Base-by-base conservation (phyloP, 2,797 vertebrate genomes). In the Syngnathus rostellatus region DNA sequence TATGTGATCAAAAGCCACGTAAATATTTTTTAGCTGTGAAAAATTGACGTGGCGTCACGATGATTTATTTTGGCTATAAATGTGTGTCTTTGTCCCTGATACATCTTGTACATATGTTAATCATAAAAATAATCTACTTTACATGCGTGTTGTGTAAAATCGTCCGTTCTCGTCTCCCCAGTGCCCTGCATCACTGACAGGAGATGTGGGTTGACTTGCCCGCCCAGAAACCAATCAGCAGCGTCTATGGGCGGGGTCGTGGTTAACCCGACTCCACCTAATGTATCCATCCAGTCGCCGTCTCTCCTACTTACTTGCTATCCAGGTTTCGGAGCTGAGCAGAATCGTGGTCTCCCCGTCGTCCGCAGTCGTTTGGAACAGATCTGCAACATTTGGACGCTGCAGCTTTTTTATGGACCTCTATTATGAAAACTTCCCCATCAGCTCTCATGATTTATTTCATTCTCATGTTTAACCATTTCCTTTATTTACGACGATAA, bases 341-440 rank as follows among this genome's bases (percentile, higher is more conserved):
- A 19, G 57, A 66, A 75, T 73, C 80, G 69, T 65, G 23, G 12
- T 77, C 72, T 73, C 68, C 62, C 1, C 70, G 74, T 63, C 43
- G 60, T 72, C 6, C 46, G 73, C 69, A 64, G 66, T 59, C 51
- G 76, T 73, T 65, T 67, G 70, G 75, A 71, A 73, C 82, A 80
- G 86, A 86, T 80, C 77, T 70, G 81, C 79, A 70, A 75, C 82
- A 82, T 64, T 72, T 54, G 73, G 62, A 73, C 78, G 76, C 80
- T 55, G 73, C 76, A 73, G 62, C 68, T 76, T 63, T 66, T 62
- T 68, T 68, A 16, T 71, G 77, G 69, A 17, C 72, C 76, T 79
- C 64, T 74, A 80, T 77, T 80, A 88, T 89, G 85, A 89, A 76
- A 89, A 90, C 87, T 90, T 89, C 78, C 81, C 88, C 85, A 57